Evolutionary conservation across 2,888 invertebrate genomes (phyloP), one percentile per base, ranked within the genome.

Genomic region (Diadegma fenestrale): DNA sequence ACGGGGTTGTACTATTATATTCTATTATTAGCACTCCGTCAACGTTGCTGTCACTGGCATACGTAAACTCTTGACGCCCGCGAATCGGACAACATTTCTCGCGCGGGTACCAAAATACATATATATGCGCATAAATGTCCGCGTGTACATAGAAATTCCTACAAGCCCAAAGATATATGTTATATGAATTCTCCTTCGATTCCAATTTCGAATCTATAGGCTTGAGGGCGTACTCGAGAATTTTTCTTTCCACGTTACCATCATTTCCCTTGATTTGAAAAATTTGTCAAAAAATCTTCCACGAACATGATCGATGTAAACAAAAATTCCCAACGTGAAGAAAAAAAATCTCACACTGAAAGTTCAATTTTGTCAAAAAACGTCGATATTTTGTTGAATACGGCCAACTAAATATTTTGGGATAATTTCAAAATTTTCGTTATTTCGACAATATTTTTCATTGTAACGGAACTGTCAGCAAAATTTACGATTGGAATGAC

Each of bases 21-120:
- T 89, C 88, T 90, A 91, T 91, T 91, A 91, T 91, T 90, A 91
- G 91, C 91, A 91, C 91, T 91, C 88, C 89, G 91, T 91, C 91
- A 91, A 26, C 89, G 87, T 72, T 84, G 88, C 91, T 91, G 91
- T 91, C 91, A 91, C 86, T 87, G 82, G 88, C 91, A 91, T 82
- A 87, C 82, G 81, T 78, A 83, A 83, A 82, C 88, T 84, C 86
- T 86, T 82, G 84, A 82, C 79, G 72, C 76, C 79, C 80, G 79
- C 68, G 86, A 48, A 75, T 79, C 80, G 45, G 58, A 51, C 69
- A 78, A 58, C 43, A 73, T 54, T 51, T 45, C 33, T 37, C 63
- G 63, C 54, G n/a, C 14, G n/a, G n/a, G 14, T 26, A 26, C 58
- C 26, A 22, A 58, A 58, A 26, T 26, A 58, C 12, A 58, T 26